Conservation (phyloP, 2,888 invertebrate genomes). For the Drosophila antonietae region DNA sequence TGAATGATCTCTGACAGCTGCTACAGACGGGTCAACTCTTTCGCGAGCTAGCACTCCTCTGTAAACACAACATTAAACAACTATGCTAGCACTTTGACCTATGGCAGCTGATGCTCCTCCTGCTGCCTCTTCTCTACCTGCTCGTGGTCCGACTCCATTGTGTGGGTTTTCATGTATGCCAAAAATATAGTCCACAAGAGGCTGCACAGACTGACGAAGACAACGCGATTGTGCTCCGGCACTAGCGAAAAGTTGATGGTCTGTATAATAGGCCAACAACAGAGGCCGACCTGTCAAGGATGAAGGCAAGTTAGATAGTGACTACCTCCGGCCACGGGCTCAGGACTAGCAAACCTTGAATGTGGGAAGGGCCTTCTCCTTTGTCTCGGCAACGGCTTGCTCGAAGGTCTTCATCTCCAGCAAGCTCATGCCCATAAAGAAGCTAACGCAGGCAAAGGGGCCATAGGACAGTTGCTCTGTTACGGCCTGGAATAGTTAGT, state of each 20-base stretch:
- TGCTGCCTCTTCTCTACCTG: not conserved
- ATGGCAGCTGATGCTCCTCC: not conserved
- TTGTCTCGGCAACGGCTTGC: slow-evolving; percentile 88
- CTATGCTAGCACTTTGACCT: not conserved
- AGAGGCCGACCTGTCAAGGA: slow-evolving; percentile 85
- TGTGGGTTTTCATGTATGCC: slow-evolving; percentile 89
- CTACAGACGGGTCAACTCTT: not conserved
- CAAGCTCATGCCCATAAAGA: slow-evolving; percentile 91
- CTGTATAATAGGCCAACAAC: slow-evolving; percentile 90
- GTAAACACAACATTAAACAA: not conserved
- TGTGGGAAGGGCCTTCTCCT: slow-evolving; percentile 90
- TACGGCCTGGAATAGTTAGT: slow-evolving; percentile 85
- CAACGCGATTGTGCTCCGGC: slow-evolving; percentile 90
- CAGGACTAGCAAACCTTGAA: slow-evolving; percentile 84
- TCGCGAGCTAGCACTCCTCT: not conserved
- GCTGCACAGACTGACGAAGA: slow-evolving; percentile 90
- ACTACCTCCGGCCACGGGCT: not conserved
- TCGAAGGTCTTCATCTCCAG: slow-evolving; percentile 88
- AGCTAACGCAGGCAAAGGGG: slow-evolving; percentile 90
- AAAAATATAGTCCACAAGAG: slow-evolving; percentile 91
- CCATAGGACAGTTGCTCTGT: slow-evolving; percentile 91
- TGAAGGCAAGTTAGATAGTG: not conserved
- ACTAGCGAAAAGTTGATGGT: slow-evolving; percentile 90
- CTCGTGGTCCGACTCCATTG: slow-evolving; percentile 51
- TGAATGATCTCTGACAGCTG: not conserved